Evolutionary conservation across 2,888 invertebrate species (phyloP), one percentile per base, ranked within the genome.

Genomic region (Rhingia rostrata): DNA sequence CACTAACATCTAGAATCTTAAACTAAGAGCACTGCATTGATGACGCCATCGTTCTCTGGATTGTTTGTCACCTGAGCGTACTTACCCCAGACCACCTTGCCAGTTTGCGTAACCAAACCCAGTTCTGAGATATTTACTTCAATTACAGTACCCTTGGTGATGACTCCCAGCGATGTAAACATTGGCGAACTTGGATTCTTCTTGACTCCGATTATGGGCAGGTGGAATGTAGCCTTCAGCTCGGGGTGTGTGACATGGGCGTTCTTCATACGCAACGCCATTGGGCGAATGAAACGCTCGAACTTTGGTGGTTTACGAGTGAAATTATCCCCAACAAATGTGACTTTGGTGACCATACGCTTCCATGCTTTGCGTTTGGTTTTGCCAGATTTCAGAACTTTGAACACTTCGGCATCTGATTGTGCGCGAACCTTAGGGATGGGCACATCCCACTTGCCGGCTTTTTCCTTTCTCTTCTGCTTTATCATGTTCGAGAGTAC

Each of bases 61-160:
- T 99, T 97, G 92, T 99, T 99, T 0, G 99, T 99, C 14, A 99
- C 99, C 92, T 99, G 99, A 0, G 99, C 99, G 91, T 98, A 99
- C 93, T 99, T 99, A 78, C 99, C 99, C 99, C 99, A 99, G 0
- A 99, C 98, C 58, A 99, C 98, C 94, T 99, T 99, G 80, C 99
- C 99, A 6, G 97, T 97, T 91, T 99, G 98, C 0, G 99, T 99
- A 1, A 99, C 99, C 84, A 99, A 93, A 93, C 99, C 99, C 85
- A 99, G 93, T 92, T 99, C 99, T 5, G 98, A 98, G 88, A 99
- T 98, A 90, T 99, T 99, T 0, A 99, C 96, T 94, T 99, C 99
- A 77, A 99, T 95, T 0, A 99, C 95, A 1, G 99, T 99, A 90
- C 99, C 99, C 92, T 99, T 99, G 0, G 99, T 99, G 64, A 99